These are phyloP conservation scores for Parazoanthus swiftii DNA, from an alignment of 92 coral and sea anemone genomes.

Conservation along the genomic window DNA sequence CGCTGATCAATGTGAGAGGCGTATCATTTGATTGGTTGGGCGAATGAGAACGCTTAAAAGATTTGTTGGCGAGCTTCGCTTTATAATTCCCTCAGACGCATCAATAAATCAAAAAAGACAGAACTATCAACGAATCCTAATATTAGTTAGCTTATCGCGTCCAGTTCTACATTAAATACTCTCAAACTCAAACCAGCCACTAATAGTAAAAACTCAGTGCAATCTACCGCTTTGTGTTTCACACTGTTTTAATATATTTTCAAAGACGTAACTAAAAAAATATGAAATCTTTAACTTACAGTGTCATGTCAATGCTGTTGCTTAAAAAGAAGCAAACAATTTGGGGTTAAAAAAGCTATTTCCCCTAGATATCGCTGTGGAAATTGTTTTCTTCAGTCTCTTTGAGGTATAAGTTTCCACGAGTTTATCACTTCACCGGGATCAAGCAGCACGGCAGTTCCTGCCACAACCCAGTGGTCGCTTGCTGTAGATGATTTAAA, in stretches of 20 bases:
- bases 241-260: not conserved
- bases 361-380: not conserved
- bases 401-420: conserved; percentile 75
- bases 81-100: no score
- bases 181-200: not conserved
- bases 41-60: no score
- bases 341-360: not conserved
- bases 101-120: no score
- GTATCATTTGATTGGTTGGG: no score
- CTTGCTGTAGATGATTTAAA: conserved; percentile 67
- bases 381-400: not conserved
- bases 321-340: not conserved
- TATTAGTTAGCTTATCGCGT: no score
- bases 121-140: no score
- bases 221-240: not conserved
- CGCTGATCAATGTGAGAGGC: no score
- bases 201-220: not conserved
- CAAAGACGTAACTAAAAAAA: conserved; percentile 8
- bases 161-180: not conserved
- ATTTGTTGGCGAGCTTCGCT: no score
- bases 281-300: conserved; percentile 10
- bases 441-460: conserved; percentile 84
- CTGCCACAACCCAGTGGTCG: conserved; percentile 75
- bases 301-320: not conserved
- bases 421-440: conserved; percentile 78